Evolutionary conservation across 2,888 invertebrate species (phyloP).

Genomic region (Cerceris ruficornis): DNA sequence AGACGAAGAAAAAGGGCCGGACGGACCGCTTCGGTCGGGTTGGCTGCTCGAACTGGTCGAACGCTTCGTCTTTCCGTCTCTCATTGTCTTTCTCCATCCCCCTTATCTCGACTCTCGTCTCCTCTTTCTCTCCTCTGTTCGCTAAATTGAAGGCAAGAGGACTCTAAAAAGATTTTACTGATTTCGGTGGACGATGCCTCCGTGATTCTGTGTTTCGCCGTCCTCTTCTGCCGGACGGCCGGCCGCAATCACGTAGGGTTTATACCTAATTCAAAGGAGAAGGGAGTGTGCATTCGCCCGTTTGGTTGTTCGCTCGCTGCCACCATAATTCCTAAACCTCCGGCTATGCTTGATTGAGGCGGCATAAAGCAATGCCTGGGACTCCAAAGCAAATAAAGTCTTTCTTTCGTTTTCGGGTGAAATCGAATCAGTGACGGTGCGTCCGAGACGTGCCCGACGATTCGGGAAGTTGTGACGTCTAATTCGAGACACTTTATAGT

Average conservation of each 20-base stretch:
- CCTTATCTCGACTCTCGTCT: not conserved
- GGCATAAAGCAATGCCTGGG: not conserved
- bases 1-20: constrained; percentile 63
- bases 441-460: not conserved
- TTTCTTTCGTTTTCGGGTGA: not conserved
- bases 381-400: not conserved
- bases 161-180: constrained; percentile 78
- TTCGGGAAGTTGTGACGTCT: not conserved
- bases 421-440: not conserved
- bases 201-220: constrained; percentile 23
- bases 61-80: constrained; percentile 23
- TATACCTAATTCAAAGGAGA: constrained; percentile 16
- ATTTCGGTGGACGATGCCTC: constrained; percentile 65
- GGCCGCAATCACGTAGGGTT: constrained; percentile 59
- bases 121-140: constrained; percentile 29
- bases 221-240: constrained; percentile 4
- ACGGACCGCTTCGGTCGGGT: constrained; percentile 38
- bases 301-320: not conserved
- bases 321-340: not conserved
- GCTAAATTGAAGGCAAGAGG: constrained; percentile 77
- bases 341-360: constrained; percentile 1
- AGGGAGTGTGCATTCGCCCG: not conserved
- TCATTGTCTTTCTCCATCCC: constrained; percentile 17
- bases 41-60: constrained; percentile 43
- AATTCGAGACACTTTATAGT: constrained; percentile 5